Evolutionary conservation across 2,113 vertebrate genomes (phyloP).

Genomic region (Cettia cetti): DNA sequence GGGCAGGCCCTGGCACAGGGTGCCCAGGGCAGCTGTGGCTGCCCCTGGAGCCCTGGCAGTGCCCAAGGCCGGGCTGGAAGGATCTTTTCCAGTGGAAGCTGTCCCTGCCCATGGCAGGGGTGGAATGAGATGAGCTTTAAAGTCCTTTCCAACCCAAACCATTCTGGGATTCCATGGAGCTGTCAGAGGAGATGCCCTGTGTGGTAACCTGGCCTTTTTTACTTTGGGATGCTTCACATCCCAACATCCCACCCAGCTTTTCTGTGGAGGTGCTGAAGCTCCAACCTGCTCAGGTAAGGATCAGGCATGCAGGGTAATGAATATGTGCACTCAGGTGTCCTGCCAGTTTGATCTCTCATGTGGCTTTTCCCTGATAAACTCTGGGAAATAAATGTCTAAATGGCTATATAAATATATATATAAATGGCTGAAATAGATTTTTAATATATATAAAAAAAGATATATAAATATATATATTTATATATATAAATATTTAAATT

Average conservation of each 20-base stretch:
- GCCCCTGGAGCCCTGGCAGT: neutral
- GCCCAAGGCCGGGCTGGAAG: neutral
- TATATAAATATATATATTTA: too few relatives aligned
- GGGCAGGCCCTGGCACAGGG: neutral
- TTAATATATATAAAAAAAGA: too few relatives aligned
- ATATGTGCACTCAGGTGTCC: neutral
- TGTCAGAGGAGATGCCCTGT: neutral
- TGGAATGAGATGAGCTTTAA: neutral
- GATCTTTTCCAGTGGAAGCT: rapidly evolving
- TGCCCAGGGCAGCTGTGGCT: neutral
- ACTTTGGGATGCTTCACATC: neutral
- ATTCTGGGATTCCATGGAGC: neutral
- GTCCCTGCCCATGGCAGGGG: neutral
- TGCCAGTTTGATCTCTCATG: neutral
- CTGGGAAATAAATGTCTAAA: neutral
- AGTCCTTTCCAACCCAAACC: neutral
- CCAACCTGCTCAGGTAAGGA: neutral
- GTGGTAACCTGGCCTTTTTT: neutral
- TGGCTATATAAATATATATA: too few relatives aligned
- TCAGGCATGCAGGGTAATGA: neutral
- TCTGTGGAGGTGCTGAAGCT: neutral
- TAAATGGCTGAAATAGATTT: too few relatives aligned
- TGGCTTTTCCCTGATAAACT: neutral
- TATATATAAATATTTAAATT: too few relatives aligned
- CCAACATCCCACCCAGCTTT: neutral